Evolutionary conservation across 2,797 vertebrate genomes (phyloP).

Genomic region (Phataginus tricuspis): DNA sequence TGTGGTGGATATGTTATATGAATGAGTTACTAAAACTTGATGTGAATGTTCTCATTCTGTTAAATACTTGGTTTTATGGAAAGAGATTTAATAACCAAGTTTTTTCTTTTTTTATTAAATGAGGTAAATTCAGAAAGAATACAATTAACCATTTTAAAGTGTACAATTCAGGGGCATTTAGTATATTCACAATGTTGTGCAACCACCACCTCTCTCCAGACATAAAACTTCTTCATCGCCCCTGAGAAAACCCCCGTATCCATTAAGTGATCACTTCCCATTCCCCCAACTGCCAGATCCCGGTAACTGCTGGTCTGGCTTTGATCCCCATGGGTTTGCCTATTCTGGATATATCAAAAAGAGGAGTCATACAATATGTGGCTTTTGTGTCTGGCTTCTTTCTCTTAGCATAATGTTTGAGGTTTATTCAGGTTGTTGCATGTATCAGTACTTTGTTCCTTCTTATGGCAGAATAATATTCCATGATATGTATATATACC

Average conservation of each 20-base stretch:
- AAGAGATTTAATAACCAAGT: not conserved
- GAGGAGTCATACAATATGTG: not conserved
- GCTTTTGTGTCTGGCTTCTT: not conserved
- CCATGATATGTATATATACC: not conserved
- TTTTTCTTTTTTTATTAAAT: not conserved
- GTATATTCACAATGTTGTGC: not conserved
- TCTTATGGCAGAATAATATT: not conserved
- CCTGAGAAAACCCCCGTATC: not conserved
- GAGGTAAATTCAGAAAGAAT: not conserved
- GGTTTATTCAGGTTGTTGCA: not conserved
- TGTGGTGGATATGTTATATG: not conserved
- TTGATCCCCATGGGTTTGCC: not conserved
- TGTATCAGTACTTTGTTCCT: not conserved
- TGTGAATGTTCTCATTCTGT: not conserved
- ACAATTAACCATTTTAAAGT: not conserved
- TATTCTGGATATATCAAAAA: not conserved
- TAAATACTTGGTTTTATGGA: not conserved
- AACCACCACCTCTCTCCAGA: not conserved
- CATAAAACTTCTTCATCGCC: not conserved
- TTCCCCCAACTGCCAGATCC: not conserved
- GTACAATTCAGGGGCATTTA: not conserved
- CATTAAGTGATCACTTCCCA: not conserved
- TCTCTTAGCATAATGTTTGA: not conserved
- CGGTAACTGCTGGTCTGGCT: not conserved
- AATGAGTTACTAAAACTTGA: not conserved